phyloP scores from a whole-genome alignment of 2,113 vertebrate species.

The Menura novaehollandiae region DNA sequence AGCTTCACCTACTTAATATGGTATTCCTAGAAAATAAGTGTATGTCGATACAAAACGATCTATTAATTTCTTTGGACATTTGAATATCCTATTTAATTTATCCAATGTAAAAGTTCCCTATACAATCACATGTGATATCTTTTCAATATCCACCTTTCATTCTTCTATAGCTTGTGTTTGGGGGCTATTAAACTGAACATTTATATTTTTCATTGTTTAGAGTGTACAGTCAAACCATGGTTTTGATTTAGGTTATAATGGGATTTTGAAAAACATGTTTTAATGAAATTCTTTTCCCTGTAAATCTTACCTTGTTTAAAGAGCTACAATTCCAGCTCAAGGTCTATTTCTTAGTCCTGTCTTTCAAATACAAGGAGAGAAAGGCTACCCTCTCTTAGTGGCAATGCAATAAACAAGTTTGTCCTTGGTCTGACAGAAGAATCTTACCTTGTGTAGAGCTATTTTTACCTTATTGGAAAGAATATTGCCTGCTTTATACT shows the following conservation, averaged over 20 bases:
- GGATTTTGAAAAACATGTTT: constrained; percentile 1
- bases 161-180: not conserved
- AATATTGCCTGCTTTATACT: not conserved
- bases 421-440: constrained; percentile 24
- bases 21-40: not conserved
- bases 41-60: not conserved
- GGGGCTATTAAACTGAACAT: not conserved
- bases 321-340: not conserved
- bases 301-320: not conserved
- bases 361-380: not conserved
- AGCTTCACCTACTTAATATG: not conserved
- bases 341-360: not conserved
- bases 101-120: not conserved
- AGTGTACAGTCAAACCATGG: not conserved
- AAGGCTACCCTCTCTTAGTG: not conserved
- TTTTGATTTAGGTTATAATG: constrained; percentile 1
- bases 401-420: not conserved
- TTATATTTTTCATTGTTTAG: not conserved
- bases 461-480: constrained; percentile 4
- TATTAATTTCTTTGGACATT: not conserved
- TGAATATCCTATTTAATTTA: not conserved
- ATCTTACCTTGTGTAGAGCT: not conserved
- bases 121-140: rapidly evolving
- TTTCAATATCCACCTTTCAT: not conserved
- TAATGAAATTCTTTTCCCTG: not conserved